Percentiles rank a stretch among this genome's conserved stretches.
Evolutionary conservation across 2,888 invertebrate species (phyloP).

Genomic region (Dynastes maya): DNA sequence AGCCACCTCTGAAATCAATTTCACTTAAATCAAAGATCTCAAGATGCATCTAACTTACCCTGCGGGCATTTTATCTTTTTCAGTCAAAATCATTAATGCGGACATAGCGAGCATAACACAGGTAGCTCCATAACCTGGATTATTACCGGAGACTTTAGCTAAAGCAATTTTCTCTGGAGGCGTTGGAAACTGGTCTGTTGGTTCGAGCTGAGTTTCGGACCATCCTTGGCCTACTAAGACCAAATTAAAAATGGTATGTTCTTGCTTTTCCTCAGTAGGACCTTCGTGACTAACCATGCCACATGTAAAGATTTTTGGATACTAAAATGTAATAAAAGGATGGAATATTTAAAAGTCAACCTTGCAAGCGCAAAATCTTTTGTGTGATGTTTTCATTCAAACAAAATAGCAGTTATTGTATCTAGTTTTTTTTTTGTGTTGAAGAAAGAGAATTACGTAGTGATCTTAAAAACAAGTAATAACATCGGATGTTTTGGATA

Average conservation of each 20-base stretch:
- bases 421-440: neutral
- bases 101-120: slow-evolving; percentile 81
- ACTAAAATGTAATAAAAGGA: slow-evolving; percentile 50
- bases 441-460: neutral
- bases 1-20: slow-evolving; percentile 82
- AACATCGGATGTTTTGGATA: slow-evolving; percentile 10
- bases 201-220: slow-evolving; percentile 76
- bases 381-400: no score
- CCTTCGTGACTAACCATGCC: slow-evolving; percentile 81
- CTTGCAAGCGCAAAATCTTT: no score
- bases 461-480: neutral
- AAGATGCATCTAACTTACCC: slow-evolving; percentile 71
- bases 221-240: slow-evolving; percentile 87
- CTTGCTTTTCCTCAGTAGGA: slow-evolving; percentile 76
- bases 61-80: slow-evolving; percentile 83
- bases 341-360: neutral
- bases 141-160: slow-evolving; percentile 78
- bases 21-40: neutral
- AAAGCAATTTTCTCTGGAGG: slow-evolving; percentile 79
- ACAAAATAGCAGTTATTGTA: no score
- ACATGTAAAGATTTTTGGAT: slow-evolving; percentile 76
- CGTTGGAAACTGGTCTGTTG: slow-evolving; percentile 73
- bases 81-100: slow-evolving; percentile 83
- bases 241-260: slow-evolving; percentile 77
- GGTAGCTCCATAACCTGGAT: slow-evolving; percentile 90